Evolutionary conservation across 2,113 vertebrate species (phyloP).

Genomic region (Lampris megalopsis): DNA sequence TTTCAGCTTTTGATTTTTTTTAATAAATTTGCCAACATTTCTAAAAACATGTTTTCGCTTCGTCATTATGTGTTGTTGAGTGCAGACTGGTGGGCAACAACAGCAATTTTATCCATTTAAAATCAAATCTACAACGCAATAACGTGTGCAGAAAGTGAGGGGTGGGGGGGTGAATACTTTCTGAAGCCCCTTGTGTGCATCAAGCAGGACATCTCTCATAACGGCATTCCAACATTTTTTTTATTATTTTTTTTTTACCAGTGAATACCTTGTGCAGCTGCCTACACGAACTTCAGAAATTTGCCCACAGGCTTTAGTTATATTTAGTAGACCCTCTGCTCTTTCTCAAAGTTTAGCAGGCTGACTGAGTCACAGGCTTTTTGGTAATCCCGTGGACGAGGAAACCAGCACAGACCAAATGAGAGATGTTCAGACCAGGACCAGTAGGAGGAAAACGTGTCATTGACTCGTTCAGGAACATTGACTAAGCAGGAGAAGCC

Average conservation of each 20-base stretch:
- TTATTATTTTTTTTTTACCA: conserved; percentile 7
- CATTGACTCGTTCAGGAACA: conserved; percentile 53
- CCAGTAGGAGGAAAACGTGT: conserved; percentile 24
- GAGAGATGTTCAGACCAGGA: neutral
- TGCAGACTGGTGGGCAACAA: no score
- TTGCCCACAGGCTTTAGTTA: conserved; percentile 26
- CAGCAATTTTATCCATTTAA: no score
- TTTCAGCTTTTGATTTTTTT: no score
- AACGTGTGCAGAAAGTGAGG: no score
- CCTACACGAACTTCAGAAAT: conserved; percentile 41
- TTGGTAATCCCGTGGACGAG: conserved; percentile 6
- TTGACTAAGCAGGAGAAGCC: conserved; percentile 19
- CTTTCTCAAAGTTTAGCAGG: conserved; percentile 15
- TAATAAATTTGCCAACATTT: no score
- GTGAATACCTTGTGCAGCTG: conserved; percentile 45
- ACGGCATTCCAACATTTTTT: conserved; percentile 11
- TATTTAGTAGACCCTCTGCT: conserved; percentile 30
- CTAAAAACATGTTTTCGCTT: no score
- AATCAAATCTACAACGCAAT: no score
- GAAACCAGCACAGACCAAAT: conserved; percentile 6
- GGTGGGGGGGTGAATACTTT: neutral
- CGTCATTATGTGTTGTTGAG: no score
- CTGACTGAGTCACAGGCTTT: conserved; percentile 4
- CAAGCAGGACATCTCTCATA: conserved; percentile 1
- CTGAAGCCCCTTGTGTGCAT: neutral